A percentile compares a stretch with the other conserved stretches of the same genome.
Conservation (phyloP, 2,888 invertebrate genomes). For the Cerastis leucographa region DNA sequence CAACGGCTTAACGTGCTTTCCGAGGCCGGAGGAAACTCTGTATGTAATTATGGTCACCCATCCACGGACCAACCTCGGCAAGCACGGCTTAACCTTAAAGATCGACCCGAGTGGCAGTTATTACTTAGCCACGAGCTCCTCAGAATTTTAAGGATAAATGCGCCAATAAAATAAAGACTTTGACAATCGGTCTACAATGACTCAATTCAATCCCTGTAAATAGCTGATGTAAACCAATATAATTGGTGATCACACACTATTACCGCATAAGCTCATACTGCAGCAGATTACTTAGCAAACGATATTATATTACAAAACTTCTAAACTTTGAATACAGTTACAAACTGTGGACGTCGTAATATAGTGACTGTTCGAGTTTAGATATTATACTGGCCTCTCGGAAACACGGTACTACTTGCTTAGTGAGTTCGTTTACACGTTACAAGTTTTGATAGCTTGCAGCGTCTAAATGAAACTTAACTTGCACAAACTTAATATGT, state of each 20-base stretch:
- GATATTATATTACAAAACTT: constrained; percentile 49
- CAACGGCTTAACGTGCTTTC: too few species aligned
- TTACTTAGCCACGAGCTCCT: too few species aligned
- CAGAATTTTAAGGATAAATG: too few species aligned
- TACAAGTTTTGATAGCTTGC: constrained; percentile 47
- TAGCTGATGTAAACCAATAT: not conserved
- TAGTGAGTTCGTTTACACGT: constrained; percentile 36
- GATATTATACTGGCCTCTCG: constrained; percentile 44
- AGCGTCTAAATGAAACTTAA: constrained; percentile 52
- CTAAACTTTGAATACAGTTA: constrained; percentile 44
- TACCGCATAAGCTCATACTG: not conserved
- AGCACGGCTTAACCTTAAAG: too few species aligned
- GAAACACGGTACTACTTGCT: constrained; percentile 47
- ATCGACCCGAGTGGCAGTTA: too few species aligned
- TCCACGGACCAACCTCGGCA: too few species aligned
- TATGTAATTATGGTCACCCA: too few species aligned
- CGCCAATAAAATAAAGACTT: too few species aligned
- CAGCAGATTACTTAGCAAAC: constrained; percentile 31
- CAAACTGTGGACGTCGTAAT: constrained; percentile 47
- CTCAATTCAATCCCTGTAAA: too few species aligned
- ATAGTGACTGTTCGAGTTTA: constrained; percentile 43
- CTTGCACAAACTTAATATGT: constrained; percentile 39
- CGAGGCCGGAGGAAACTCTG: too few species aligned
- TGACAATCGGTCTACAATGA: too few species aligned
- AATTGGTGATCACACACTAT: not conserved